phyloP scores from a whole-genome alignment of 1,140 invertebrate genomes.

The Bombus pyrosoma region DNA sequence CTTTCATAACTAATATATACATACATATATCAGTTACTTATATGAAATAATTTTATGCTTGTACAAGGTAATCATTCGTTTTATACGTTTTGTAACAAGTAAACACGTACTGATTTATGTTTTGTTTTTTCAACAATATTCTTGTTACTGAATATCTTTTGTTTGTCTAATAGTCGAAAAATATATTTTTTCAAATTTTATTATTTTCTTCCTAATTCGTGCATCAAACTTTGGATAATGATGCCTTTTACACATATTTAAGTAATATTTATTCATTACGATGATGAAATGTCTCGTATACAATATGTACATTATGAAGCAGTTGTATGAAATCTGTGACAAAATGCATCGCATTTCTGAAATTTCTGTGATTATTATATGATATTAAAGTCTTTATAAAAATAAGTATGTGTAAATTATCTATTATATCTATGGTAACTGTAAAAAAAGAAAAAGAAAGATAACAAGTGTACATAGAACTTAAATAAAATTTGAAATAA shows the following conservation, averaged over 20 bases:
- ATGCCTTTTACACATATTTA: background rate
- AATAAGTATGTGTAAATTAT: too few species aligned
- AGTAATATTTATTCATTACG: background rate
- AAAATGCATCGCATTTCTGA: slow-evolving; percentile 16
- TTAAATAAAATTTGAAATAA: slow-evolving; percentile 1
- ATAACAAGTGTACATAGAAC: too few species aligned
- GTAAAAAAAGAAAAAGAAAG: too few species aligned
- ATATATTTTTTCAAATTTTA: background rate
- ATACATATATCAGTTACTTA: slow-evolving; percentile 4
- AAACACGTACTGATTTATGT: background rate
- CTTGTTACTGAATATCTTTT: background rate
- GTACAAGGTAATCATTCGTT: slow-evolving; percentile 9
- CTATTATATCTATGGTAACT: too few species aligned
- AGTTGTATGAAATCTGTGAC: background rate
- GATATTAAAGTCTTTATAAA: background rate
- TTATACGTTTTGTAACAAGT: background rate
- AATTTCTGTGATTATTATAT: background rate
- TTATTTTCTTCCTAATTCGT: background rate
- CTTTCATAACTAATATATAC: too few species aligned
- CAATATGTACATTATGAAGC: slow-evolving; percentile 21
- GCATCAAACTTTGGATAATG: background rate
- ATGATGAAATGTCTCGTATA: slow-evolving; percentile 12
- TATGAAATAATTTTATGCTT: background rate
- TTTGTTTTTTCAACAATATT: background rate
- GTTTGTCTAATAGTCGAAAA: background rate